A percentile compares a stretch with the other conserved stretches of the same genome.
phyloP scores from a whole-genome alignment of 1,140 invertebrate species.

The Polypedilum vanderplanki region DNA sequence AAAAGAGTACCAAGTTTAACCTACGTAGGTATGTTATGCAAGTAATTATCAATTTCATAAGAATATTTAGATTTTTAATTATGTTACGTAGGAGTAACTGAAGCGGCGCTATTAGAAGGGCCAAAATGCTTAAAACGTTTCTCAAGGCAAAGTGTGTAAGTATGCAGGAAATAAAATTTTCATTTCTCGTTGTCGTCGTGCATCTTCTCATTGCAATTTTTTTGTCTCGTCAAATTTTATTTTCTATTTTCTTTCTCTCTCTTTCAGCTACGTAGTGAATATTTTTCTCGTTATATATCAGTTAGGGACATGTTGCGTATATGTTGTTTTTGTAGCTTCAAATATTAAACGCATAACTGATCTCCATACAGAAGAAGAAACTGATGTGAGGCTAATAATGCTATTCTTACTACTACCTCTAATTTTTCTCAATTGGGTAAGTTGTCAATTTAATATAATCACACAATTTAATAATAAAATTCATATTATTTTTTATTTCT shows the following conservation, averaged over 20 bases:
- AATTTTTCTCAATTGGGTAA: conserved; percentile 60
- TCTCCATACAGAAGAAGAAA: conserved; percentile 38
- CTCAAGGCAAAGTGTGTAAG: conserved; percentile 56
- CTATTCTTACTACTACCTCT: conserved; percentile 59
- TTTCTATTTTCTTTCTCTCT: neutral
- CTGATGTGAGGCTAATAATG: conserved; percentile 55
- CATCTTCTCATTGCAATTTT: no score
- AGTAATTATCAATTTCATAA: no score
- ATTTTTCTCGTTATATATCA: conserved; percentile 73
- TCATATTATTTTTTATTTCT: conserved; percentile 3
- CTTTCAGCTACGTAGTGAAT: conserved; percentile 53
- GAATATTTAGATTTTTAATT: no score
- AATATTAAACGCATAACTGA: conserved; percentile 59
- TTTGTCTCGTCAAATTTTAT: no score
- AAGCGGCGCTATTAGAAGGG: conserved; percentile 61
- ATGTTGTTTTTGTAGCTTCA: conserved; percentile 74
- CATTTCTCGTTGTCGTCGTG: neutral
- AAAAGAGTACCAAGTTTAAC: conserved; percentile 58
- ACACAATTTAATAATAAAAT: neutral
- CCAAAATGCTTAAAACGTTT: conserved; percentile 52
- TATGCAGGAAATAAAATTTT: conserved; percentile 32
- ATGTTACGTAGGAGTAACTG: conserved; percentile 60
- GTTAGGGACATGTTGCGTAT: conserved; percentile 82
- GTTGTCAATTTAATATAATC: neutral
- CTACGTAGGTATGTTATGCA: no score